These are phyloP conservation scores for Formica aserva DNA, from an alignment of 2,888 invertebrate species.

Conservation along the genomic window DNA sequence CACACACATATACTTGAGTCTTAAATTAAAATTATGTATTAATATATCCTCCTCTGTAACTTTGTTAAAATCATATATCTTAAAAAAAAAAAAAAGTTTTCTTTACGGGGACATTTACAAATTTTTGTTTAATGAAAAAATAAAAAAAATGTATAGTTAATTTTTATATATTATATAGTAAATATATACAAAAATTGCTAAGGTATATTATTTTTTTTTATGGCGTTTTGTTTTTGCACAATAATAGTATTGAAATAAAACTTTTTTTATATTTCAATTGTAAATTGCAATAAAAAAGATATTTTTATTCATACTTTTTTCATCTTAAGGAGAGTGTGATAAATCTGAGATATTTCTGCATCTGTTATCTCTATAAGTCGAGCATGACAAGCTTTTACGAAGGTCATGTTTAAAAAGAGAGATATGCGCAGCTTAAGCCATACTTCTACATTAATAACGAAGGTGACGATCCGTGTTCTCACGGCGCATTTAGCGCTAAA, in stretches of 20 bases:
- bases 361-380: constrained; percentile 26
- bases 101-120: background rate
- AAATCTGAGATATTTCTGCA: constrained; percentile 12
- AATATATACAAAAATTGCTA: background rate
- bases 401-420: constrained; percentile 48
- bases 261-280: background rate
- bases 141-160: background rate
- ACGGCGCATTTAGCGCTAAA: constrained; percentile 43
- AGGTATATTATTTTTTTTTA: background rate
- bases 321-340: background rate
- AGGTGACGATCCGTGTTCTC: constrained; percentile 38
- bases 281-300: background rate
- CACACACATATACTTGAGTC: background rate
- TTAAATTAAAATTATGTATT: background rate
- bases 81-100: background rate
- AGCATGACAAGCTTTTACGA: constrained; percentile 43
- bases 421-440: constrained; percentile 42
- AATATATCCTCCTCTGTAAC: background rate
- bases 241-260: background rate
- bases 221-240: background rate
- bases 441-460: constrained; percentile 29
- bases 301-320: background rate
- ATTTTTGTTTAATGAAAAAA: background rate
- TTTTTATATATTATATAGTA: background rate
- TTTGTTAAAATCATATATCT: background rate